Percentiles rank a stretch among this genome's conserved stretches.
Conservation (phyloP, 2,888 invertebrate species). For the Agrenia bidenticulata region DNA sequence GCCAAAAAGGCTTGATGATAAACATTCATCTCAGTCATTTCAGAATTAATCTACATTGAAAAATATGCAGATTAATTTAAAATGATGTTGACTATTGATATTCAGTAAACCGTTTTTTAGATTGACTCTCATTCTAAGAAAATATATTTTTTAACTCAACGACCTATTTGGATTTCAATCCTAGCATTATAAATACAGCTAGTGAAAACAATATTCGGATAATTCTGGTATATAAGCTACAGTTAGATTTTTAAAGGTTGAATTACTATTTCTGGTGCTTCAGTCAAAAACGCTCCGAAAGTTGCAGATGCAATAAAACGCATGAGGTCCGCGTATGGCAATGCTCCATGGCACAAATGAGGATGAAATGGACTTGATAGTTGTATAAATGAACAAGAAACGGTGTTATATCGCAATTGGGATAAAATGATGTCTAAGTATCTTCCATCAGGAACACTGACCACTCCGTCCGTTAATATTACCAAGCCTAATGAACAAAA, state of each 20-base stretch:
- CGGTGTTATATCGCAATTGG: constrained; percentile 71
- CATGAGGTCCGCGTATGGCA: constrained; percentile 72
- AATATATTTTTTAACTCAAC: no score
- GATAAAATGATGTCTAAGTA: constrained; percentile 70
- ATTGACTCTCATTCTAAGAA: no score
- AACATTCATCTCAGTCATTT: constrained; percentile 59
- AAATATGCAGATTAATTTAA: no score
- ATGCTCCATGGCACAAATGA: constrained; percentile 67
- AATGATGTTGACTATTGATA: no score
- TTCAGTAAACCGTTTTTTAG: no score
- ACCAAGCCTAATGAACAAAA: constrained; percentile 74
- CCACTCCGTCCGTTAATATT: constrained; percentile 73
- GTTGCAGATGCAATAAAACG: constrained; percentile 74
- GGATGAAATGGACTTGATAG: constrained; percentile 69
- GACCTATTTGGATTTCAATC: no score
- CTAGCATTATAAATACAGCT: no score
- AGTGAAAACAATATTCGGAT: background rate
- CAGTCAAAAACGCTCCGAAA: constrained; percentile 68
- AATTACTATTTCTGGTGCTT: constrained; percentile 59
- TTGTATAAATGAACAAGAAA: constrained; percentile 74
- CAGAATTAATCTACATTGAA: constrained; percentile 10
- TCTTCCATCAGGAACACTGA: constrained; percentile 69
- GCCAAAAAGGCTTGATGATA: constrained; percentile 65
- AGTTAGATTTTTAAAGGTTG: constrained; percentile 1
- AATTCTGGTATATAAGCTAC: background rate